Percentiles rank a stretch among this genome's conserved stretches.
These are phyloP conservation scores for Gnathonemus longibarbis DNA, from an alignment of 2,113 vertebrate genomes.

Conservation along the genomic window DNA sequence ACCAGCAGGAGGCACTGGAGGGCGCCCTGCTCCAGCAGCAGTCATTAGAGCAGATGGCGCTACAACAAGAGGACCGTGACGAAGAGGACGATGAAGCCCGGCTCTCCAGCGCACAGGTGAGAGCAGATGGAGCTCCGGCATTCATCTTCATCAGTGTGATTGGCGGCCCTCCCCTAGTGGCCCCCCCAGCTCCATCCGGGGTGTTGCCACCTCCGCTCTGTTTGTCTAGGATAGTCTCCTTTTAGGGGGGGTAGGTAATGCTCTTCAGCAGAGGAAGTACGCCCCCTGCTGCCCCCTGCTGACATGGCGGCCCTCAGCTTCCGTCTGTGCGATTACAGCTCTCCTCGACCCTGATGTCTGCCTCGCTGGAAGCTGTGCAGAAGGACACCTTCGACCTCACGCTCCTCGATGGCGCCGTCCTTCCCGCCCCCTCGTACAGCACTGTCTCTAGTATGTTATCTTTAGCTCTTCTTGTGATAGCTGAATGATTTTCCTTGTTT, in stretches of 20 bases:
- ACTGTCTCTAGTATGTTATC: background rate
- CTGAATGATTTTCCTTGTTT: background rate
- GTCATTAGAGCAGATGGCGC: slow-evolving; percentile 34
- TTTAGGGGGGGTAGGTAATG: background rate
- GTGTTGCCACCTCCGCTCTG: background rate
- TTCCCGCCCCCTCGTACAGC: background rate
- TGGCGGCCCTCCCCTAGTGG: background rate
- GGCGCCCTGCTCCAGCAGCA: slow-evolving; percentile 45
- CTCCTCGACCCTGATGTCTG: slow-evolving; percentile 38
- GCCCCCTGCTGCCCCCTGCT: background rate
- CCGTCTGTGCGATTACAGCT: background rate
- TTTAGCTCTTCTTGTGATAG: background rate
- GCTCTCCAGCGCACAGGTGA: slow-evolving; percentile 57
- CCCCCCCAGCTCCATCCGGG: background rate
- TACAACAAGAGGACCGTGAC: slow-evolving; percentile 34
- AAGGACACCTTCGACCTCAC: background rate
- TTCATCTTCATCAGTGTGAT: background rate
- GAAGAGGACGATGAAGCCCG: slow-evolving; percentile 43
- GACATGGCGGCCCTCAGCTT: background rate
- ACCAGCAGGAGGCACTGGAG: slow-evolving; percentile 56
- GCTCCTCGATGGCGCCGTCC: background rate
- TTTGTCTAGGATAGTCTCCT: background rate
- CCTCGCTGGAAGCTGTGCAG: slow-evolving; percentile 44
- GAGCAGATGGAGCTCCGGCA: background rate
- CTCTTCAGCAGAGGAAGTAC: background rate